Conservation (phyloP, 2,888 invertebrate species). For the Acanthacorydalis orientalis region DNA sequence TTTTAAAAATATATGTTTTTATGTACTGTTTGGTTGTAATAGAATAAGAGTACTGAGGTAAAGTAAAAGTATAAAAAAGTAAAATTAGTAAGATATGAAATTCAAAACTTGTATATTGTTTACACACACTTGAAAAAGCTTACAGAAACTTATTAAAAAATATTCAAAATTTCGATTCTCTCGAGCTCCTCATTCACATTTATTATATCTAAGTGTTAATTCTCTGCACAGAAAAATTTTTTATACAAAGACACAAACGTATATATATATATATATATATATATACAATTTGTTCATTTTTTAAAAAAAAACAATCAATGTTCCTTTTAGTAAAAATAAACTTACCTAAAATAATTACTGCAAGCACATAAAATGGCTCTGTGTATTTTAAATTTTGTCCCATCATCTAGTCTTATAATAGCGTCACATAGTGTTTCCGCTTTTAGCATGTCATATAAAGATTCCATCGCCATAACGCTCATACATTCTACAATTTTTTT, state of each 20-base stretch:
- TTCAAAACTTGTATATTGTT: too few species aligned
- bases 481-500: constrained; percentile 42
- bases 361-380: constrained; percentile 73
- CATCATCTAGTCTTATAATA: constrained; percentile 64
- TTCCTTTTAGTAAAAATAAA: constrained; percentile 4
- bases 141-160: too few species aligned
- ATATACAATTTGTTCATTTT: neutral
- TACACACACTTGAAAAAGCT: too few species aligned
- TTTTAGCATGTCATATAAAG: constrained; percentile 66
- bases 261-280: neutral
- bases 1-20: too few species aligned
- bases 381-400: constrained; percentile 68
- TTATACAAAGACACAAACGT: neutral
- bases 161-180: too few species aligned
- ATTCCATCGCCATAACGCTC: constrained; percentile 71
- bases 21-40: too few species aligned
- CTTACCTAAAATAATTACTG: constrained; percentile 78
- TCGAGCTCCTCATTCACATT: too few species aligned
- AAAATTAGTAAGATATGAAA: too few species aligned
- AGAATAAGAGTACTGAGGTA: too few species aligned
- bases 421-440: constrained; percentile 79
- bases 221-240: too few species aligned
- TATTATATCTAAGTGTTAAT: too few species aligned
- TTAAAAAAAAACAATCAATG: neutral
- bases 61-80: too few species aligned